These are phyloP conservation scores for Lycia hirtaria DNA, from an alignment of 2,888 invertebrate species.

Conservation along the genomic window DNA sequence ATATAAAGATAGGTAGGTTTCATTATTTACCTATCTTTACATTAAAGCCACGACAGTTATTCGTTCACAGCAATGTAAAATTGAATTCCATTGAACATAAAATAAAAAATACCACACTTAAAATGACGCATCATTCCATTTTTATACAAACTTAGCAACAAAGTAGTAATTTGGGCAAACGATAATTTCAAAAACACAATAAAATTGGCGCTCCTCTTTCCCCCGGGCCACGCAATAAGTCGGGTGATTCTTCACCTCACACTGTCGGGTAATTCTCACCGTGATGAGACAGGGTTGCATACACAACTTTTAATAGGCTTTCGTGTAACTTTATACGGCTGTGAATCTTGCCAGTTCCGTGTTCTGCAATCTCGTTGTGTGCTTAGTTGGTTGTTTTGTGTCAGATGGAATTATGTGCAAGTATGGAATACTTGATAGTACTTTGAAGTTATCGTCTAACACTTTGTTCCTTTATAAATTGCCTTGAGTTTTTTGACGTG, in stretches of 20 bases:
- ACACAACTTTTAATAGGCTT: conserved; percentile 42
- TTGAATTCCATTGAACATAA: too few relatives aligned
- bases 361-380: conserved; percentile 29
- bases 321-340: conserved; percentile 40
- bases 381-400: conserved; percentile 18
- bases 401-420: conserved; percentile 14
- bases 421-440: background rate
- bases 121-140: background rate
- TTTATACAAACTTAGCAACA: background rate
- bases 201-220: background rate
- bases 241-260: conserved; percentile 1
- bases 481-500: too few relatives aligned
- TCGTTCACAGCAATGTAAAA: too few relatives aligned
- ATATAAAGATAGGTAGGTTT: too few relatives aligned
- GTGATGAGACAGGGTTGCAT: conserved; percentile 36
- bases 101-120: too few relatives aligned
- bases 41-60: too few relatives aligned
- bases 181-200: background rate
- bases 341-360: conserved; percentile 36
- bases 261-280: conserved; percentile 13
- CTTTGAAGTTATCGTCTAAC: background rate
- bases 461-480: background rate
- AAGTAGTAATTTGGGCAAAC: background rate
- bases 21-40: too few relatives aligned
- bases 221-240: conserved; percentile 1